Base-by-base conservation (phyloP, 2,797 vertebrate genomes). In the Melanotaenia parkinsoni region DNA sequence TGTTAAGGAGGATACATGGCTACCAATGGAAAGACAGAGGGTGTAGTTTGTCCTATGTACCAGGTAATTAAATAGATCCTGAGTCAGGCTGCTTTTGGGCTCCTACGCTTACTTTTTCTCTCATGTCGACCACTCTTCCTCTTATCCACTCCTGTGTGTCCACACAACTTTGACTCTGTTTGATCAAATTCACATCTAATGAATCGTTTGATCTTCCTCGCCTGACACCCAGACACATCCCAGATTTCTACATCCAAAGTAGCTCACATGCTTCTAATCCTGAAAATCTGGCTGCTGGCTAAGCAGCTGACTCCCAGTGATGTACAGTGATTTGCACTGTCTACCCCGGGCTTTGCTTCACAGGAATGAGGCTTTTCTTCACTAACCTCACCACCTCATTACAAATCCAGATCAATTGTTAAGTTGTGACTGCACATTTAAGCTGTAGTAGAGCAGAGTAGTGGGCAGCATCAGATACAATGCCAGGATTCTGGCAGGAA, bases 171-270 rank as follows among this genome's bases (percentile, higher is more conserved):
- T 81, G 67, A 72, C 78, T 74, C 68, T 77, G 83, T 89, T 90
- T 91, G 89, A 92, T 90, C 88, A 83, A 78, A 89, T 81, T 87
- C 85, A 73, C 79, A 86, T 87, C 85, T 77, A 80, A 85, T 84
- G 73, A 84, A 87, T 83, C 84, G 84, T 90, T 90, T 92, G 85
- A 90, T 92, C 89, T 83, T 71, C 59, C 59, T 72, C 11, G 43
- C 70, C 84, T 83, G 84, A 88, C 78, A 82, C 84, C 57, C 82
- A 84, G 74, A 86, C 86, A 65, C 76, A 86, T 76, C 73, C 71
- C 70, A 70, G 63, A 83, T 87, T 85, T 85, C 73, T 79, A 60
- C 81, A 68, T 74, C 80, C 79, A 80, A 72, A 87, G 82, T 69
- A 83, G 81, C 76, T 85, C 57, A 60, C 40, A 80, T 92, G 37